Percentiles rank a stretch among this genome's conserved stretches.
Conservation (phyloP, 2,797 vertebrate genomes). For the Harpagifer antarcticus region DNA sequence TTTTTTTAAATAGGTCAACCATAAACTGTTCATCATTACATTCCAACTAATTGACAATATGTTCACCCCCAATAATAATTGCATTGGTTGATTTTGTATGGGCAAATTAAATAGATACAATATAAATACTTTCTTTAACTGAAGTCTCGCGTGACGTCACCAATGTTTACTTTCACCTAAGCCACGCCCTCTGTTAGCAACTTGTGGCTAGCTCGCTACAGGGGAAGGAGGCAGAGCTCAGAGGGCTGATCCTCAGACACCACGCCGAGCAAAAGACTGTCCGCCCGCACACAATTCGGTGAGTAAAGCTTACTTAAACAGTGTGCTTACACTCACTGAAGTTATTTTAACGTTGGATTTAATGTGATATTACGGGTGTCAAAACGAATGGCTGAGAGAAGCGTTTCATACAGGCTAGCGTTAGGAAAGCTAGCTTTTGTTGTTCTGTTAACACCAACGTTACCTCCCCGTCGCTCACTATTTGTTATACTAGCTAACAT, state of each 20-base stretch:
- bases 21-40: too few relatives aligned
- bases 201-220: conserved; percentile 78
- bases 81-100: too few relatives aligned
- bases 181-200: conserved; percentile 81
- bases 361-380: conserved; percentile 7
- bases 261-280: conserved; percentile 64
- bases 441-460: conserved; percentile 48
- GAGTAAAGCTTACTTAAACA: conserved; percentile 44
- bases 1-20: too few relatives aligned
- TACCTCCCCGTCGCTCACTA: conserved; percentile 24
- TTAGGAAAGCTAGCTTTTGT: conserved; percentile 76
- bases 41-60: too few relatives aligned
- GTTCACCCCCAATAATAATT: too few relatives aligned
- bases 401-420: conserved; percentile 67
- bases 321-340: rapidly evolving
- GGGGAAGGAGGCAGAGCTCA: conserved; percentile 61
- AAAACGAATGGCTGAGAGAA: conserved; percentile 27
- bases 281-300: conserved; percentile 63
- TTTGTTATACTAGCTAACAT: background rate
- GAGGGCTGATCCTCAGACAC: conserved; percentile 59
- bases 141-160: conserved; percentile 77
- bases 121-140: too few relatives aligned
- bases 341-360: background rate
- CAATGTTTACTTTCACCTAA: conserved; percentile 83
- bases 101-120: too few relatives aligned